Percentiles rank a stretch among this genome's conserved stretches.
Conservation (phyloP, 2,113 vertebrate species). For the Malurus melanocephalus region DNA sequence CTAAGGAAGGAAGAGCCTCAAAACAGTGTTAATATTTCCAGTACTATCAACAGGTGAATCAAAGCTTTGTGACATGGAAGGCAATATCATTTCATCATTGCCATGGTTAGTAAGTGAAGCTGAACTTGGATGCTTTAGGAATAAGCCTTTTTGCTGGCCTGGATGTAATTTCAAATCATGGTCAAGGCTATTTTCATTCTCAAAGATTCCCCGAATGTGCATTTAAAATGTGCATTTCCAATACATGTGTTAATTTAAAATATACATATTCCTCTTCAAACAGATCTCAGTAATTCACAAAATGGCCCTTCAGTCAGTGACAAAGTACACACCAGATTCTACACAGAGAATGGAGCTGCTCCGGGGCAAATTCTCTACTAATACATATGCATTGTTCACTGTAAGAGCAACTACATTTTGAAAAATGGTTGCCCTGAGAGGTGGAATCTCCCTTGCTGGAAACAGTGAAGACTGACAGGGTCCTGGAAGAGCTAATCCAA, state of each 20-base stretch:
- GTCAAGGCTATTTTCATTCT: not conserved
- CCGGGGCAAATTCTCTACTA: not conserved
- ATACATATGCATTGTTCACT: not conserved
- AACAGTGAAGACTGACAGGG: not conserved
- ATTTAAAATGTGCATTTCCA: not conserved
- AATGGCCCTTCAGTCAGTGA: not conserved
- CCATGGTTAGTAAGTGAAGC: not conserved
- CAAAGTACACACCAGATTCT: not conserved
- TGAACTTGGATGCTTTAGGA: not conserved
- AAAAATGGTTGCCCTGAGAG: not conserved
- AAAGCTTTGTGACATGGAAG: not conserved
- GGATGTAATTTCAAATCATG: not conserved
- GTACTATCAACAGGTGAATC: slow-evolving; percentile 7
- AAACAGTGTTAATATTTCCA: not conserved
- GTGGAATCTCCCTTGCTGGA: not conserved
- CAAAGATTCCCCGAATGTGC: not conserved
- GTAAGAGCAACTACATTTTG: not conserved
- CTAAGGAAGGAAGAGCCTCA: not conserved
- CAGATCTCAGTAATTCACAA: not conserved
- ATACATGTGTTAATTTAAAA: not conserved
- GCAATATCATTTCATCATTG: not conserved
- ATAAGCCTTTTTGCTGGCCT: not conserved
- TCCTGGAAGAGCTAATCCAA: not conserved
- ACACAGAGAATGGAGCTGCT: not conserved
- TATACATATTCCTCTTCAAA: not conserved